Base-by-base conservation (phyloP, 35 echinoderm and acorn worm genomes). In the Strongylocentrotus purpuratus region DNA sequence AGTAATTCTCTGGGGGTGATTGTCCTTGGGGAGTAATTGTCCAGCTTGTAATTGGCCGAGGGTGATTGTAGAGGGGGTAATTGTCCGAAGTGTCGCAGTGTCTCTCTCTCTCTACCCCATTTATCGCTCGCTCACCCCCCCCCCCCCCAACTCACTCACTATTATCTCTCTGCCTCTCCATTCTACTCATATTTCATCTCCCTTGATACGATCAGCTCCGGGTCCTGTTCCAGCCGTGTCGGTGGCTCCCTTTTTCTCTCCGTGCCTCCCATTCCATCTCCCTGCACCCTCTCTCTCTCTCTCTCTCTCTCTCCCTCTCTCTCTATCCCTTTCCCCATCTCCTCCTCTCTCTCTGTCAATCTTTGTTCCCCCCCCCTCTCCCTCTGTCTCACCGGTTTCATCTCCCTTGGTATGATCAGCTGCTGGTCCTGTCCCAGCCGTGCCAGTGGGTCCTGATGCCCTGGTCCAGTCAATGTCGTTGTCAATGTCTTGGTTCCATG, bases 381-480 rank as follows among this genome's bases (percentile, higher is more conserved):
- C 9, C 22, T 31, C 85, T 9, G 0, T 33, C 85, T 46, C 25
- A 89, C 87, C 87, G 18, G 87, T 45, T 89, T 89, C 45, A 46
- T 89, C 87, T 22, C 87, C 87, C 12, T 18, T 45, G 7, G 87
- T 89, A 46, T 89, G 87, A 31, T 89, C 87, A 33, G 87, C 87
- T 45, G 7, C 32, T 33, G 87, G 87, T 46, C 87, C 87, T 45
- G 33, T 17, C 5, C 32, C 32, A 33, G 32, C 15, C 0, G 45
- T 5, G 20, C 18, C 15, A 1, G 33, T 89, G 32, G 32, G 33
- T 20, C 33, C 12, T 6, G 87, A 89, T 89, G 15, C 87, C 33
- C 87, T 0, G 12, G 18, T 45, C 87, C 87, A 89, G 33, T 89
- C 45, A 10, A 89, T 12, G 33, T 89, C 45, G 11, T 33, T 52